These are phyloP conservation scores for Hypsopygia costalis DNA, from an alignment of 2,888 invertebrate genomes.

Conservation along the genomic window DNA sequence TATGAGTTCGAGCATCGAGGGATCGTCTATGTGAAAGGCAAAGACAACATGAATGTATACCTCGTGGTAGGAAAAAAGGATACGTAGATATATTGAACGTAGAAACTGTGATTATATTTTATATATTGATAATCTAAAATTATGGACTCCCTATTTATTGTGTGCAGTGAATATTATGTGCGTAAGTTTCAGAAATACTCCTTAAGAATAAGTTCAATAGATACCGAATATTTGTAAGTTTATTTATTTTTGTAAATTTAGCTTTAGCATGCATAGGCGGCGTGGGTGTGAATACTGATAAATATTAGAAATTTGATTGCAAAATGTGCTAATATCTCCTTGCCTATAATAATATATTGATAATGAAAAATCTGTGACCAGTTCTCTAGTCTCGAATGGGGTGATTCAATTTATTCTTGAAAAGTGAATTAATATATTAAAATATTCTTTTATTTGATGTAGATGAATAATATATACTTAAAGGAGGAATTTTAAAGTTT, in stretches of 20 bases:
- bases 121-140: conserved; percentile 39
- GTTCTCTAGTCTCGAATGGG: conserved; percentile 65
- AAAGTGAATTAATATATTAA: conserved; percentile 23
- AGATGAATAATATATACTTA: neutral
- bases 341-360: conserved; percentile 53
- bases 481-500: neutral
- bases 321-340: conserved; percentile 52
- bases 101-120: conserved; percentile 77
- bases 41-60: conserved; percentile 96
- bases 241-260: conserved; percentile 54
- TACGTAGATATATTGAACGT: conserved; percentile 54
- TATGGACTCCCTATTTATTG: conserved; percentile 42
- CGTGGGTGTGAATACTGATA: conserved; percentile 31
- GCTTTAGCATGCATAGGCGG: conserved; percentile 38
- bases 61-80: conserved; percentile 82
- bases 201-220: too few species aligned
- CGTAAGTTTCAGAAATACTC: conserved; percentile 64
- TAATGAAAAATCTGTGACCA: conserved; percentile 64
- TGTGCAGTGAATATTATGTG: conserved; percentile 37
- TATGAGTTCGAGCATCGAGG: conserved; percentile 96
- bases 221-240: conserved; percentile 38
- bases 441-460: conserved; percentile 19
- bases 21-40: conserved; percentile 97
- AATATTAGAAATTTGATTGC: conserved; percentile 29
- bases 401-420: conserved; percentile 42